Conservation (phyloP, 1,140 invertebrate species). For the Dendrolimus punctatus region DNA sequence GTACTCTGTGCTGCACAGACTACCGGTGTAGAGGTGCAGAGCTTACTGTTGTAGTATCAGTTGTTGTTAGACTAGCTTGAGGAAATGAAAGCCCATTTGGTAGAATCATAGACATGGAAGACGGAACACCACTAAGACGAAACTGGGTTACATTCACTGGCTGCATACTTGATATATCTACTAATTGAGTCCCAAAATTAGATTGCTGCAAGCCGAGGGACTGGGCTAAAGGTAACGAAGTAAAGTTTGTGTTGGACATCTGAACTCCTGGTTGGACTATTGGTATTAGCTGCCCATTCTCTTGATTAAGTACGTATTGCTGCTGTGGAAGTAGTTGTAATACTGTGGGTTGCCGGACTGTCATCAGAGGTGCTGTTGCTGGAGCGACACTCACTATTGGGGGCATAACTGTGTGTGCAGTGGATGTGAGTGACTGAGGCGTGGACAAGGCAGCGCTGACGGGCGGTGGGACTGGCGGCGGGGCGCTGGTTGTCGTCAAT, state of each 20-base stretch:
- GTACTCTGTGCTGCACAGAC: conserved; percentile 59
- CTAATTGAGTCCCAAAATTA: conserved; percentile 59
- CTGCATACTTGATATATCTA: conserved; percentile 60
- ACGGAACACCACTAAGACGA: conserved; percentile 59
- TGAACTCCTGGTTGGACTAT: conserved; percentile 62
- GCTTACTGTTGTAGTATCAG: conserved; percentile 56
- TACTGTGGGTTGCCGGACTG: conserved; percentile 56
- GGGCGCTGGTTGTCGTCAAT: conserved; percentile 44
- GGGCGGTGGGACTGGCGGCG: conserved; percentile 32
- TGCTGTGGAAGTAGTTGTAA: conserved; percentile 56
- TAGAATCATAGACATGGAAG: conserved; percentile 64
- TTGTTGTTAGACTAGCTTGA: conserved; percentile 49
- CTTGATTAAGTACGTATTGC: conserved; percentile 62
- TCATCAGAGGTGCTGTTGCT: conserved; percentile 53
- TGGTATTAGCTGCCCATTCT: conserved; percentile 61
- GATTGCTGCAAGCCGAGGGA: conserved; percentile 48
- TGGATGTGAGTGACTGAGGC: conserved; percentile 34
- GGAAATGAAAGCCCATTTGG: conserved; percentile 56
- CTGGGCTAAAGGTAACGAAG: conserved; percentile 50
- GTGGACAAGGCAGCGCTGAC: conserved; percentile 32
- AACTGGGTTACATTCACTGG: conserved; percentile 60
- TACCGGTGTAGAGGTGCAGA: conserved; percentile 53
- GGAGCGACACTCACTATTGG: conserved; percentile 58
- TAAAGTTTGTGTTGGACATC: conserved; percentile 59
- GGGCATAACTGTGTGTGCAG: conserved; percentile 41